phyloP scores from a whole-genome alignment of 2,888 invertebrate genomes.

The Napeogenes inachia region DNA sequence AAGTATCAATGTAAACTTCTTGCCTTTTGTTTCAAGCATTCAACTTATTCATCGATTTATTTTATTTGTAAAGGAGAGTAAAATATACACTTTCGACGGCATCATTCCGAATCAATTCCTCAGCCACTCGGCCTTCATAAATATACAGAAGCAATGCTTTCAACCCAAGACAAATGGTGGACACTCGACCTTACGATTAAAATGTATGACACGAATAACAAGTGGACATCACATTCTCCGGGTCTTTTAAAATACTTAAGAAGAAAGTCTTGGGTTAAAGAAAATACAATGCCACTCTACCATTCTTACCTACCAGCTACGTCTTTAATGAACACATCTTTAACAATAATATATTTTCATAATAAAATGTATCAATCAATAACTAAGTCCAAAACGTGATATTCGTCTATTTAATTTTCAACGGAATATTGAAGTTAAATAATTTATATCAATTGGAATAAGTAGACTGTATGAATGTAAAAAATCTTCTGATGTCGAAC shows the following conservation, averaged over 20 bases:
- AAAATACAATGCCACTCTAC: too few relatives aligned
- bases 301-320: too few relatives aligned
- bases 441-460: neutral
- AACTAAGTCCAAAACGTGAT: too few relatives aligned
- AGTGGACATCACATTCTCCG: slow-evolving; percentile 31
- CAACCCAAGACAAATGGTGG: slow-evolving; percentile 66
- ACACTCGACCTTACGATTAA: slow-evolving; percentile 48
- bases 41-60: neutral
- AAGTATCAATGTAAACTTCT: neutral
- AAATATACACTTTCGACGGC: slow-evolving; percentile 2
- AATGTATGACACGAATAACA: slow-evolving; percentile 62
- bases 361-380: too few relatives aligned
- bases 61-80: slow-evolving; percentile 5
- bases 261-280: too few relatives aligned
- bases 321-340: too few relatives aligned
- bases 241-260: neutral
- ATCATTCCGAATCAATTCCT: slow-evolving; percentile 19
- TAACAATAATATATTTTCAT: too few relatives aligned
- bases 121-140: slow-evolving; percentile 54
- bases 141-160: slow-evolving; percentile 77
- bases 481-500: slow-evolving; percentile 9
- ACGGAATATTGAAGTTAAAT: too few relatives aligned
- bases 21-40: slow-evolving; percentile 1
- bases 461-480: neutral
- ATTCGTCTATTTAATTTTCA: too few relatives aligned